These are phyloP conservation scores for Micromys minutus DNA, from an alignment of 2,113 vertebrate species.

Conservation along the genomic window DNA sequence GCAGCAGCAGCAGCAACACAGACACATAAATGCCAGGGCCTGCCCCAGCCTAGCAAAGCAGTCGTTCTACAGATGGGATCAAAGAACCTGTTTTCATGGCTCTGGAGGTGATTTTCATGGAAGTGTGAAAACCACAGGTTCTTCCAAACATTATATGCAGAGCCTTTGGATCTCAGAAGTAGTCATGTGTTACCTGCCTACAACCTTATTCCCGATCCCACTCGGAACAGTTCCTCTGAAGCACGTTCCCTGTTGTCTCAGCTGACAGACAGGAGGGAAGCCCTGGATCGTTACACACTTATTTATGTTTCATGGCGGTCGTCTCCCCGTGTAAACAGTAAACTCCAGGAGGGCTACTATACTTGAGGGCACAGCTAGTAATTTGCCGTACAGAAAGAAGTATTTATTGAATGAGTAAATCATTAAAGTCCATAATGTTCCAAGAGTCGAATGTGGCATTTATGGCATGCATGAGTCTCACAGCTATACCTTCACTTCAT, in stretches of 20 bases:
- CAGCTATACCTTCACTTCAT: constrained; percentile 1
- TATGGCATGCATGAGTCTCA: neutral
- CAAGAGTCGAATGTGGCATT: neutral
- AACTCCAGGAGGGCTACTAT: neutral
- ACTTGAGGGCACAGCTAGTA: neutral
- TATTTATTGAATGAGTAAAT: constrained; percentile 15
- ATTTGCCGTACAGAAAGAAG: neutral
- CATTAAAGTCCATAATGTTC: neutral
- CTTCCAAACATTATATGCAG: neutral
- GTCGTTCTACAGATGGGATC: neutral
- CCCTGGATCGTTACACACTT: neutral
- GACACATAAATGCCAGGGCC: neutral
- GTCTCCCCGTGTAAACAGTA: neutral
- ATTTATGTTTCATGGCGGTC: neutral
- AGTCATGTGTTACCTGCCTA: neutral
- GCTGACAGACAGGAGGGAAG: neutral
- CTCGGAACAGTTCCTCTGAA: neutral
- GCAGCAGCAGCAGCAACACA: neutral
- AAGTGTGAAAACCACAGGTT: neutral
- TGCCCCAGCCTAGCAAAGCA: neutral
- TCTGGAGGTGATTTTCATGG: neutral
- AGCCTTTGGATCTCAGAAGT: neutral
- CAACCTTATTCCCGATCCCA: neutral
- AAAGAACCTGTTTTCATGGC: neutral
- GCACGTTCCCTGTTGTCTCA: neutral